Conservation (phyloP, 2,797 vertebrate genomes). For the Petrocephalus sullivani region DNA sequence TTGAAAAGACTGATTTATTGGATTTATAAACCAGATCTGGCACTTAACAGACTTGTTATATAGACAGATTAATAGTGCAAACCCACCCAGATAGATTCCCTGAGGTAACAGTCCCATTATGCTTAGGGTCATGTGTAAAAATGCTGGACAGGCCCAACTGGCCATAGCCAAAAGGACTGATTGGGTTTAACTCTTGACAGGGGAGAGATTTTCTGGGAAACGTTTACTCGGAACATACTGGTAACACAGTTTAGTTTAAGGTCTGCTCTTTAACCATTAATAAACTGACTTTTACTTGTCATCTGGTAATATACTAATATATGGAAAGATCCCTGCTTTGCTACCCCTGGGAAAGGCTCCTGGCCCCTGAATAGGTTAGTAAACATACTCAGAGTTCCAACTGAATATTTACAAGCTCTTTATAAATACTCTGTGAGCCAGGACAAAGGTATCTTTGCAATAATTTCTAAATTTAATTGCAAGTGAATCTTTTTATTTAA, state of each 20-base stretch:
- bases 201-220: background rate
- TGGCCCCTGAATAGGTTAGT: background rate
- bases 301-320: background rate
- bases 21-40: background rate
- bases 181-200: background rate
- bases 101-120: background rate
- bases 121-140: conserved; percentile 1
- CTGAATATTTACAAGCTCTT: too few species aligned
- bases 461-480: too few species aligned
- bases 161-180: background rate
- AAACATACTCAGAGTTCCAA: too few species aligned
- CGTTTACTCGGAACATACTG: background rate
- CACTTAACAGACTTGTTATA: background rate
- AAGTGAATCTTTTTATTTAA: too few species aligned
- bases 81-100: background rate
- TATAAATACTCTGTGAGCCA: too few species aligned
- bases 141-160: background rate
- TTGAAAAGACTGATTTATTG: background rate
- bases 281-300: background rate
- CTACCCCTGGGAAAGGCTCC: background rate
- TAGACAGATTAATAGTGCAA: background rate
- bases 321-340: background rate
- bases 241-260: background rate
- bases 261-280: background rate
- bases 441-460: too few species aligned